Evolutionary conservation across 30 jellyfish, hydroid and myxozoan genomes (phyloP).

Genomic region (Morbakka virulenta): DNA sequence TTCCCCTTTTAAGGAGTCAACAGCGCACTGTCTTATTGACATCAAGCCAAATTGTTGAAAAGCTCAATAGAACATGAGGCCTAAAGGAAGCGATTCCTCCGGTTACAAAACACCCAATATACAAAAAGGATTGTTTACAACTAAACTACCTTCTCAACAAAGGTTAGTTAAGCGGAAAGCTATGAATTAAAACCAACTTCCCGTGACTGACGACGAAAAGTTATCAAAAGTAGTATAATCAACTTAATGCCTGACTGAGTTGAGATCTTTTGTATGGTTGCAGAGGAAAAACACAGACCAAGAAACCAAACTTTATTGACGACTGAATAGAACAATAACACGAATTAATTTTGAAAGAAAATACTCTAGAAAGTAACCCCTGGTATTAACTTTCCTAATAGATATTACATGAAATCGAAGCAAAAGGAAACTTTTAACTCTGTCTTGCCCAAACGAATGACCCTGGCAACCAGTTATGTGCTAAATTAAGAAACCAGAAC

Average conservation of each 20-base stretch:
- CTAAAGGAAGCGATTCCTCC: background rate
- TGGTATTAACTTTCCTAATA: background rate
- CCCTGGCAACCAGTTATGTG: too few relatives aligned
- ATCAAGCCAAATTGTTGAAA: background rate
- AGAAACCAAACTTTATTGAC: background rate
- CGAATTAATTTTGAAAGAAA: background rate
- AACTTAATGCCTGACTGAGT: background rate
- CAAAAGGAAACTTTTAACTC: too few relatives aligned
- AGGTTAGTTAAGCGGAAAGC: background rate
- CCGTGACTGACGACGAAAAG: background rate
- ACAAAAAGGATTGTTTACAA: background rate
- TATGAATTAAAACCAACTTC: background rate
- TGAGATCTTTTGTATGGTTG: background rate
- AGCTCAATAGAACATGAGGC: background rate
- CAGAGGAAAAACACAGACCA: background rate
- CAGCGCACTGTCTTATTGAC: background rate
- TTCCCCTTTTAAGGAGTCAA: too few relatives aligned
- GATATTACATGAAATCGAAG: background rate
- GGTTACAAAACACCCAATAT: background rate
- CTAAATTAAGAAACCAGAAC: too few relatives aligned
- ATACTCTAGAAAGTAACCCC: background rate
- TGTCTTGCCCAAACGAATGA: too few relatives aligned
- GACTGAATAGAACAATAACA: background rate
- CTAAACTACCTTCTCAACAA: background rate
- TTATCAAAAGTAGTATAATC: background rate